Evolutionary conservation across 1,140 invertebrate species (phyloP).

Genomic region (Lithobius niger): DNA sequence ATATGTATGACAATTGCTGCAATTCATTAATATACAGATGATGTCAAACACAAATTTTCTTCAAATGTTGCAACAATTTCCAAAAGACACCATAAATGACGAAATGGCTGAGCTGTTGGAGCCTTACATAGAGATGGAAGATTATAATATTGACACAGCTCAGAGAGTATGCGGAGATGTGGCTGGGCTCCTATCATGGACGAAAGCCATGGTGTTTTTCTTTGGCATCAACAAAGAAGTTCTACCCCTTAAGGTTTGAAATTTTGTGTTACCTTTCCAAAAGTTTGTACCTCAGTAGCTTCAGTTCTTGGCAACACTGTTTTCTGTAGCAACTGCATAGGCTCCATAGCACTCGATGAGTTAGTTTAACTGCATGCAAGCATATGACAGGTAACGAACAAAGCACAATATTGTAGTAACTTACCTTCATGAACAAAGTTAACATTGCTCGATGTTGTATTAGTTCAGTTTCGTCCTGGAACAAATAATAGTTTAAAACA

Average conservation of each 20-base stretch:
- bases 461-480: no score
- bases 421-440: no score
- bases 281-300: no score
- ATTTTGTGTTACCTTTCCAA: no score
- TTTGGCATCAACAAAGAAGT: slow-evolving; percentile 95
- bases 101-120: slow-evolving; percentile 87
- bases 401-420: no score
- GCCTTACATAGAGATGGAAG: slow-evolving; percentile 83
- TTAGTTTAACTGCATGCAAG: no score
- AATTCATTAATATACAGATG: slow-evolving; percentile 43
- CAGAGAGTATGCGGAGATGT: slow-evolving; percentile 92
- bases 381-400: no score
- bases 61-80: slow-evolving; percentile 81
- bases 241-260: slow-evolving; percentile 73
- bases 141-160: slow-evolving; percentile 93
- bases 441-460: no score
- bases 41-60: slow-evolving; percentile 94
- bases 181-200: slow-evolving; percentile 90
- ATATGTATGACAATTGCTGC: background rate
- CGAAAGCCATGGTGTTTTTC: slow-evolving; percentile 92
- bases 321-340: no score
- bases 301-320: no score
- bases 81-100: slow-evolving; percentile 93
- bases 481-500: no score
- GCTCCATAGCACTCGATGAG: no score